phyloP scores from a whole-genome alignment of 2,113 vertebrate species.

The Etia nguti region DNA sequence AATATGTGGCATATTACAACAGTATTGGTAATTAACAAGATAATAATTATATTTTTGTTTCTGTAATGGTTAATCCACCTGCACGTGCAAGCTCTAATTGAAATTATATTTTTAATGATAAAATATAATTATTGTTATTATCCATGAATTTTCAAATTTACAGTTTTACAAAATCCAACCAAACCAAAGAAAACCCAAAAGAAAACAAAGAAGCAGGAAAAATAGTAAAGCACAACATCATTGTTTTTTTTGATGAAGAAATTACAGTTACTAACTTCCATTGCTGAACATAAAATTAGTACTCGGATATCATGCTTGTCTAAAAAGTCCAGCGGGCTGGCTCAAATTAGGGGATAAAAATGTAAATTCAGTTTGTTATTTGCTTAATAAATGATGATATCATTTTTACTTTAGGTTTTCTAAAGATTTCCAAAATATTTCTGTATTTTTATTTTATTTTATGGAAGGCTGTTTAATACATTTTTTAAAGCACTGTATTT shows the following conservation, averaged over 20 bases:
- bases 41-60: neutral
- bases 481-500: too few relatives aligned
- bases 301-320: accelerated
- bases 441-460: neutral
- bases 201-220: neutral
- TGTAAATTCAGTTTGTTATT: neutral
- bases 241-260: neutral
- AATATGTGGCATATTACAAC: too few relatives aligned
- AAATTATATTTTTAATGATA: neutral
- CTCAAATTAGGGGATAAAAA: neutral
- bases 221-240: neutral
- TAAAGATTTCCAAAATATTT: neutral
- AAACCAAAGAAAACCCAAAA: neutral
- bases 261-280: neutral
- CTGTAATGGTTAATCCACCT: neutral
- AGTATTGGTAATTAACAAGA: neutral
- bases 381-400: accelerated
- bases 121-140: neutral
- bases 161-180: neutral
- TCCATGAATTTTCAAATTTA: neutral
- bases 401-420: neutral
- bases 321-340: neutral
- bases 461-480: too few relatives aligned
- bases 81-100: neutral
- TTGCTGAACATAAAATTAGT: neutral